These are phyloP conservation scores for Drosophila elegans DNA, from an alignment of 1,140 invertebrate species.

Conservation along the genomic window DNA sequence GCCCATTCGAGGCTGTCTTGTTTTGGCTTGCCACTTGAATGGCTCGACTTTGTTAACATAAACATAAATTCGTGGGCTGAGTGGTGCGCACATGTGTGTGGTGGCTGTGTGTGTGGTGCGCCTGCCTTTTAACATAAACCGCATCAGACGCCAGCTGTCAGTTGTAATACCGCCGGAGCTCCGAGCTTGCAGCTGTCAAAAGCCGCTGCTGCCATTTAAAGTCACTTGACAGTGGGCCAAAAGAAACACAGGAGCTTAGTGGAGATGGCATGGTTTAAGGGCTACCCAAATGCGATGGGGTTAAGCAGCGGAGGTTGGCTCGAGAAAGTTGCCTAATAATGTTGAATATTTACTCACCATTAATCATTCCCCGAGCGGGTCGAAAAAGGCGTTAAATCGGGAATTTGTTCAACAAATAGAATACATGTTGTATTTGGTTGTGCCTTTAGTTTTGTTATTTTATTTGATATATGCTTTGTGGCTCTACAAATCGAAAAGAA, in stretches of 20 bases:
- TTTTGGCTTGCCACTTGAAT: slow-evolving; percentile 82
- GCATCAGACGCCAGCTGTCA: slow-evolving; percentile 79
- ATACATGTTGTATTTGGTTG: background rate
- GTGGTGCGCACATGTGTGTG: slow-evolving; percentile 20
- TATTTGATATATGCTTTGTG: background rate
- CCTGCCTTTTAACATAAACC: slow-evolving; percentile 71
- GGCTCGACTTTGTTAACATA: slow-evolving; percentile 81
- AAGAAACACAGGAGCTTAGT: slow-evolving; percentile 22
- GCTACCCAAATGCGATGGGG: background rate
- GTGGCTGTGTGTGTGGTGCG: slow-evolving; percentile 10
- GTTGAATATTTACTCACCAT: background rate
- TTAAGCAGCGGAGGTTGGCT: slow-evolving; percentile 17
- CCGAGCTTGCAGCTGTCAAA: slow-evolving; percentile 73
- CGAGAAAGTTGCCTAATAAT: slow-evolving; percentile 4
- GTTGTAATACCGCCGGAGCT: slow-evolving; percentile 59
- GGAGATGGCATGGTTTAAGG: slow-evolving; percentile 7
- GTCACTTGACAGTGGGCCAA: slow-evolving; percentile 64
- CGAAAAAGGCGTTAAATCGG: background rate
- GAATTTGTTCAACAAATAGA: slow-evolving; percentile 11
- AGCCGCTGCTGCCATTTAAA: slow-evolving; percentile 71
- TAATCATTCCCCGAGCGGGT: slow-evolving; percentile 3
- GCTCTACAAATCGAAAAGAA: background rate
- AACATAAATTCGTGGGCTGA: slow-evolving; percentile 70
- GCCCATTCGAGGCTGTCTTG: slow-evolving; percentile 44
- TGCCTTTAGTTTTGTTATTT: background rate